Evolutionary conservation across 1,140 invertebrate species (phyloP).

Genomic region (Pseudomyrmex gracilis): DNA sequence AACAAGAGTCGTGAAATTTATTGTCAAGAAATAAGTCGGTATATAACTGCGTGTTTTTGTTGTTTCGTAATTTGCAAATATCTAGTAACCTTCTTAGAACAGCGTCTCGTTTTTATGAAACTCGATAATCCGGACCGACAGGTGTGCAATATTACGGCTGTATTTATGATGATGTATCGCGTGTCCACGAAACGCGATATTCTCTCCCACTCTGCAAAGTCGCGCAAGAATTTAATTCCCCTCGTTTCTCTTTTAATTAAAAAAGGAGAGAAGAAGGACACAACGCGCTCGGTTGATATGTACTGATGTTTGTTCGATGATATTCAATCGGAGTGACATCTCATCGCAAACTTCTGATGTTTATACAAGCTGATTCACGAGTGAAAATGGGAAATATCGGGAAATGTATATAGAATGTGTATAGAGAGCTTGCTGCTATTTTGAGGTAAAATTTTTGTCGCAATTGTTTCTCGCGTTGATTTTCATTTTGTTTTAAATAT

Average conservation of each 20-base stretch:
- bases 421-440: background rate
- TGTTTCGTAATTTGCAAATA: background rate
- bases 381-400: background rate
- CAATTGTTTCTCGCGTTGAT: background rate
- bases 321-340: conserved; percentile 4
- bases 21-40: background rate
- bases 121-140: conserved; percentile 32
- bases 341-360: too few relatives aligned
- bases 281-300: background rate
- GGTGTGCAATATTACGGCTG: conserved; percentile 19
- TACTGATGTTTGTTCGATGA: background rate
- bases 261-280: too few relatives aligned
- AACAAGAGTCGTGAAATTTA: too few relatives aligned
- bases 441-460: background rate
- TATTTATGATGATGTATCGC: background rate
- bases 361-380: background rate
- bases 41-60: background rate
- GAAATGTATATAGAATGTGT: background rate
- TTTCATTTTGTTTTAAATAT: too few relatives aligned
- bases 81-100: background rate
- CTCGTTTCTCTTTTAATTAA: background rate
- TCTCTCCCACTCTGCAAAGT: background rate
- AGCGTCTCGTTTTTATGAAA: conserved; percentile 24
- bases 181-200: conserved; percentile 3
- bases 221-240: conserved; percentile 11